These are phyloP conservation scores for Nymphalis polychloros DNA, from an alignment of 2,888 invertebrate genomes.

Conservation along the genomic window DNA sequence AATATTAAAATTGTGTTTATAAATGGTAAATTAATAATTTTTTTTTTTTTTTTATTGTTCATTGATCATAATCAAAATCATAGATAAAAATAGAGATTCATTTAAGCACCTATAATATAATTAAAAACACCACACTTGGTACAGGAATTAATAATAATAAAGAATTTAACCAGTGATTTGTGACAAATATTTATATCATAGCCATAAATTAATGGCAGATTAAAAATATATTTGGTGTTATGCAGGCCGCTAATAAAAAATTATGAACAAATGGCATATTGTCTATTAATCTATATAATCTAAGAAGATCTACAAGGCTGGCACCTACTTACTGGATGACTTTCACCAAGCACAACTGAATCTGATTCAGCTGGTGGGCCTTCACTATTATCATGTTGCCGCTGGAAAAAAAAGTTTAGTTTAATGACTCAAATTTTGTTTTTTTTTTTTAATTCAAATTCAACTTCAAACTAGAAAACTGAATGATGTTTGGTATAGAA, in stretches of 20 bases:
- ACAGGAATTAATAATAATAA: conserved; percentile 19
- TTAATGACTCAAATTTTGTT: not conserved
- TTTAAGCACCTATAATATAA: conserved; percentile 20
- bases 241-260: conserved; percentile 21
- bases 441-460: not conserved
- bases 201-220: conserved; percentile 20
- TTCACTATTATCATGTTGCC: conserved; percentile 87
- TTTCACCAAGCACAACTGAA: conserved; percentile 85
- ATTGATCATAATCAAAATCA: too few species aligned
- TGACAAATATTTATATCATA: conserved; percentile 30
- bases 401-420: conserved; percentile 69
- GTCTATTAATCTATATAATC: conserved; percentile 28
- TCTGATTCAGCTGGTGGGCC: conserved; percentile 83
- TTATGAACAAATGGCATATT: conserved; percentile 30
- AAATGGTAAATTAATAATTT: not conserved
- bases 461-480: not conserved
- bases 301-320: conserved; percentile 82
- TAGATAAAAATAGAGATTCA: conserved; percentile 17
- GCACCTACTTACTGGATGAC: conserved; percentile 85
- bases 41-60: not conserved
- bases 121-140: conserved; percentile 29
- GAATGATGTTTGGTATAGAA: not conserved
- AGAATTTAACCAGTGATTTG: conserved; percentile 12
- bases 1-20: not conserved
- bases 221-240: conserved; percentile 35